Base-by-base conservation (phyloP, 1,140 invertebrate genomes). In the Drusus annulatus region DNA sequence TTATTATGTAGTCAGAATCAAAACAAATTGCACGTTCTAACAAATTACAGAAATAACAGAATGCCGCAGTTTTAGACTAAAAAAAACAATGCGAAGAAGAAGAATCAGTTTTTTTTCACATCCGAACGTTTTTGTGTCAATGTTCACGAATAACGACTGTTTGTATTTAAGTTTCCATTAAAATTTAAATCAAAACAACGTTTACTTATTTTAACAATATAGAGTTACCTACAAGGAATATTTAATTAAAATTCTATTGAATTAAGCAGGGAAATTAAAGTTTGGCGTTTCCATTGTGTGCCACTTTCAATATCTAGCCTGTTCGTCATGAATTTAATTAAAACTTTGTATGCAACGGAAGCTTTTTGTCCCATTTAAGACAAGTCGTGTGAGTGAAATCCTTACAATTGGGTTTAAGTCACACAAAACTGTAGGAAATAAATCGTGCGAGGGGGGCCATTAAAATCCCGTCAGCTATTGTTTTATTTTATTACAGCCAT, bases 301-400 rank as follows among this genome's bases (percentile, higher is more conserved):
- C 23, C 17, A 15, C 31, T 58, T 28, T 75, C 73, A 75, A 75
- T 75, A 75, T 75, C 52, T 56, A 16, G 15, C 21, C 52, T 23
- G 52, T 74, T 60, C 21, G 23, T 75, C 75, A 54, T 63, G 51
- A 71, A 68, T 81, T 79, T 78, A 82, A 82, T 82, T 82, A 82
- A 81, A 82, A 79, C 74, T 82, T 79, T 56, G 56, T 62, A 80
- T 71, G 69, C 80, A 73, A 36, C 52, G 80, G 76, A 78, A 75
- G 58, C 68, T 17, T 68, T 51, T 78, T 78, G 69, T 81, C 63
- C 36, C 50, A 75, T 80, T 75, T 28, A 65, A 75, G 63, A 76
- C 73, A 76, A 80, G 51, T 71, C 76, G 65, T 56, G 52, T 77
- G 62, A 71, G 51, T 77, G 52, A 80, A 82, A 71, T 74, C 68